Percentiles rank a stretch among this genome's conserved stretches.
Conservation (phyloP, 2,797 vertebrate species). For the Sebastolobus alascanus region DNA sequence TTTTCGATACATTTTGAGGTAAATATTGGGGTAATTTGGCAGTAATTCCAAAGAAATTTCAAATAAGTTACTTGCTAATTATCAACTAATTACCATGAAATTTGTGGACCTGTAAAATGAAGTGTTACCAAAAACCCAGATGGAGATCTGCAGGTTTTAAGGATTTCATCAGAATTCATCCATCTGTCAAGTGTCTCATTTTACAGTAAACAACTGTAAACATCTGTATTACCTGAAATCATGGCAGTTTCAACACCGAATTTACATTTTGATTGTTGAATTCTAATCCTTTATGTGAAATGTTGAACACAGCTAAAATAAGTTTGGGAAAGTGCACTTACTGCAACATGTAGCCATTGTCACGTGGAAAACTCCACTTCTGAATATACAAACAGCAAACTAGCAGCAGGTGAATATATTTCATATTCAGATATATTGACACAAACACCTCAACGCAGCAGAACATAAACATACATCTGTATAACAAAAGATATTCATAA, state of each 20-base stretch:
- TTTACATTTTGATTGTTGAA: background rate
- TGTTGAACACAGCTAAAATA: background rate
- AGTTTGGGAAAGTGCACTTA: background rate
- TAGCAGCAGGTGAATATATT: conserved; percentile 9
- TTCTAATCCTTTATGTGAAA: background rate
- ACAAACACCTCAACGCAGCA: conserved; percentile 47
- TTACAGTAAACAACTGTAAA: background rate
- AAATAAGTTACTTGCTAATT: too few relatives aligned
- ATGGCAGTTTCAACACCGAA: background rate
- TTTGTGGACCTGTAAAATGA: too few relatives aligned
- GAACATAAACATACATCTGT: conserved; percentile 22
- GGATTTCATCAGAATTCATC: too few relatives aligned
- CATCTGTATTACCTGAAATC: background rate
- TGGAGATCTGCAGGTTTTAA: too few relatives aligned
- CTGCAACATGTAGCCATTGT: background rate
- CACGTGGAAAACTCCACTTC: background rate
- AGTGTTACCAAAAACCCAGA: too few relatives aligned
- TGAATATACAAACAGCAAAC: conserved; percentile 6
- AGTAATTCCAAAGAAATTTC: too few relatives aligned
- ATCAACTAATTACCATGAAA: too few relatives aligned
- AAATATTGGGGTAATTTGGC: too few relatives aligned
- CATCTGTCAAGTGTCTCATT: too few relatives aligned
- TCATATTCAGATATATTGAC: conserved; percentile 53
- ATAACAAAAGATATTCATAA: conserved; percentile 41
- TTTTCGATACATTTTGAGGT: too few relatives aligned